A percentile compares a stretch with the other conserved stretches of the same genome.
Conservation (phyloP, 1,140 invertebrate species). For the Drosophila pallidifrons region DNA sequence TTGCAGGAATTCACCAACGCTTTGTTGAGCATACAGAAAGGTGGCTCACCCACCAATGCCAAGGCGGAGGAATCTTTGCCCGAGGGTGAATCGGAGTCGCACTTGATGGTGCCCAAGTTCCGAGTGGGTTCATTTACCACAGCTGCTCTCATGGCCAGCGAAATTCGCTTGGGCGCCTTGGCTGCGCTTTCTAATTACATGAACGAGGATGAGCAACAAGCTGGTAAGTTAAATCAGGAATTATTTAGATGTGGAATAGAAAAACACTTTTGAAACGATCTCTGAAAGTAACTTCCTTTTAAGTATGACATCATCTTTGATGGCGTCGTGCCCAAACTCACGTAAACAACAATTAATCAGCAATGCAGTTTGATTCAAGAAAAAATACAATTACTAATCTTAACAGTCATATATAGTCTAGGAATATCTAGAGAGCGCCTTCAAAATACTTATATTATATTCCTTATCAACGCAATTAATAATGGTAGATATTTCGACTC, state of each 20-base stretch:
- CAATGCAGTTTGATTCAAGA: neutral
- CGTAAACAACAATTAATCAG: constrained; percentile 19
- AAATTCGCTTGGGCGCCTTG: constrained; percentile 74
- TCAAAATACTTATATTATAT: neutral
- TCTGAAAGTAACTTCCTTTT: constrained; percentile 7
- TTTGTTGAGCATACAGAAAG: constrained; percentile 72
- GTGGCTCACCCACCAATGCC: constrained; percentile 31
- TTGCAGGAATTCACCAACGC: constrained; percentile 80
- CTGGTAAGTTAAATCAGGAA: constrained; percentile 54
- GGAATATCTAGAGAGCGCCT: too few species aligned
- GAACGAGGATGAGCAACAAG: constrained; percentile 79
- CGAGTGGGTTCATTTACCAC: constrained; percentile 87
- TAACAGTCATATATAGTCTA: neutral
- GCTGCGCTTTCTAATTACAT: constrained; percentile 82
- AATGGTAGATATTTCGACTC: neutral
- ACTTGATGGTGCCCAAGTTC: constrained; percentile 86
- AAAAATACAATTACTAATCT: constrained; percentile 12
- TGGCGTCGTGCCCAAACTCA: neutral
- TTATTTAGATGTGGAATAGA: neutral
- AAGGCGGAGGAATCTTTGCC: constrained; percentile 18
- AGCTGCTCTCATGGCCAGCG: constrained; percentile 66
- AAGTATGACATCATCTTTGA: neutral
- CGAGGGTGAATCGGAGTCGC: constrained; percentile 52
- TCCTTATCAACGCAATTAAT: neutral
- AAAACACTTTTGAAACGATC: neutral